These are phyloP conservation scores for Drosophila takahashii DNA, from an alignment of 1,140 invertebrate species.

Conservation along the genomic window DNA sequence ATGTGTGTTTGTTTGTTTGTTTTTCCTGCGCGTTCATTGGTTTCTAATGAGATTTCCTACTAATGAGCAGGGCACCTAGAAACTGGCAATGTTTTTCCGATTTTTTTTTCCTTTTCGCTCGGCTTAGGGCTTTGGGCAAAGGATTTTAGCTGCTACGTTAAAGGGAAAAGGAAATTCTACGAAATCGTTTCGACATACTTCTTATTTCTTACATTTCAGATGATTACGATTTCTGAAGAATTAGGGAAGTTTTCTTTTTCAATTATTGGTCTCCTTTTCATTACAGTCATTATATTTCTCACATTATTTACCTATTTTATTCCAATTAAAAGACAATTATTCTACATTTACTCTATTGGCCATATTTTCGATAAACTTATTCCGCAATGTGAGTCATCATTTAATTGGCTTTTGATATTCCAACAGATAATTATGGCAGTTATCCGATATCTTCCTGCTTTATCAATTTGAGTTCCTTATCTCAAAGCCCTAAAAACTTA, in stretches of 20 bases:
- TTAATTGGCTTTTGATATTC: too few relatives aligned
- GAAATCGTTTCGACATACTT: slow-evolving; percentile 5
- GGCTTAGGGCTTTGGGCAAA: neutral
- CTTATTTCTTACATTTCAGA: slow-evolving; percentile 13
- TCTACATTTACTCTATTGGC: neutral
- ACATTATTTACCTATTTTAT: slow-evolving; percentile 14
- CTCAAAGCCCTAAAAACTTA: neutral
- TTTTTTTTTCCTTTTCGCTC: slow-evolving; percentile 6
- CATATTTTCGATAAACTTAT: too few relatives aligned
- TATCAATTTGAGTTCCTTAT: too few relatives aligned
- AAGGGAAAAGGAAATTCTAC: slow-evolving; percentile 21
- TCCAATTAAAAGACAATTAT: slow-evolving; percentile 14
- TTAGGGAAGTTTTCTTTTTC: neutral
- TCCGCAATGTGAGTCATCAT: too few relatives aligned
- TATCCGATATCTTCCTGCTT: neutral
- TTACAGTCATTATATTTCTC: neutral
- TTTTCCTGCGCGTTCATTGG: slow-evolving; percentile 67
- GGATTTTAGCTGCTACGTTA: neutral
- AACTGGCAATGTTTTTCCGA: slow-evolving; percentile 45
- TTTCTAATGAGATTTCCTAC: slow-evolving; percentile 80
- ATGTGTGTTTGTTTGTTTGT: slow-evolving; percentile 41
- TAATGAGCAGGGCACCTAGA: slow-evolving; percentile 67
- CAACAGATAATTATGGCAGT: too few relatives aligned
- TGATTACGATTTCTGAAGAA: slow-evolving; percentile 24
- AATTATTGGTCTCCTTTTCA: neutral